phyloP scores from a whole-genome alignment of 2,888 invertebrate genomes.

The Melinaea menophilus region DNA sequence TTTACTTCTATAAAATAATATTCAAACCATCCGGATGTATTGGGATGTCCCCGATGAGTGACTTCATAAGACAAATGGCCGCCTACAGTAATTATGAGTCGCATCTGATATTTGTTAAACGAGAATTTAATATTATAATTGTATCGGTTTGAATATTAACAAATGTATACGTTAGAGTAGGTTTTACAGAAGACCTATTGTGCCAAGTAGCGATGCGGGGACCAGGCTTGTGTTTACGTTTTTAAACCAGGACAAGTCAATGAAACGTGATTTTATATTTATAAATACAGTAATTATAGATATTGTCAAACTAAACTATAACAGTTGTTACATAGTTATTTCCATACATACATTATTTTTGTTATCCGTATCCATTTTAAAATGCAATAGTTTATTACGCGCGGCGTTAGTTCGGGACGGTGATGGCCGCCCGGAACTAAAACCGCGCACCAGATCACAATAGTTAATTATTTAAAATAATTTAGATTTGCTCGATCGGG shows the following conservation, averaged over 20 bases:
- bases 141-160: conserved; percentile 25
- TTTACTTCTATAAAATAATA: not conserved
- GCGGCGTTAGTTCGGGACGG: conserved; percentile 35
- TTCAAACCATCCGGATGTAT: too few species aligned
- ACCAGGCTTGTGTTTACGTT: conserved; percentile 31
- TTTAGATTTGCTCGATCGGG: conserved; percentile 64
- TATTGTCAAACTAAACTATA: conserved; percentile 69
- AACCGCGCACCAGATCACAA: conserved; percentile 60
- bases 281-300: conserved; percentile 52
- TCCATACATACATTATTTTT: conserved; percentile 74
- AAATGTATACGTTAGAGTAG: conserved; percentile 38
- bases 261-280: conserved; percentile 46
- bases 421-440: conserved; percentile 29
- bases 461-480: conserved; percentile 68
- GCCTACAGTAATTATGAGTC: conserved; percentile 1
- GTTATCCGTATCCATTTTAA: conserved; percentile 74
- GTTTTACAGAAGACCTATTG: conserved; percentile 20
- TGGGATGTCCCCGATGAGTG: too few species aligned
- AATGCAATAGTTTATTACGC: conserved; percentile 71
- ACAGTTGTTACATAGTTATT: conserved; percentile 72
- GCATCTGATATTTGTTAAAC: conserved; percentile 7
- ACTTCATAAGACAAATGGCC: not conserved
- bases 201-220: conserved; percentile 25
- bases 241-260: conserved; percentile 42
- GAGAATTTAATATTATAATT: conserved; percentile 23